A percentile compares a stretch with the other conserved stretches of the same genome.
phyloP scores from a whole-genome alignment of 1,140 invertebrate genomes.

The Centruroides vittatus region DNA sequence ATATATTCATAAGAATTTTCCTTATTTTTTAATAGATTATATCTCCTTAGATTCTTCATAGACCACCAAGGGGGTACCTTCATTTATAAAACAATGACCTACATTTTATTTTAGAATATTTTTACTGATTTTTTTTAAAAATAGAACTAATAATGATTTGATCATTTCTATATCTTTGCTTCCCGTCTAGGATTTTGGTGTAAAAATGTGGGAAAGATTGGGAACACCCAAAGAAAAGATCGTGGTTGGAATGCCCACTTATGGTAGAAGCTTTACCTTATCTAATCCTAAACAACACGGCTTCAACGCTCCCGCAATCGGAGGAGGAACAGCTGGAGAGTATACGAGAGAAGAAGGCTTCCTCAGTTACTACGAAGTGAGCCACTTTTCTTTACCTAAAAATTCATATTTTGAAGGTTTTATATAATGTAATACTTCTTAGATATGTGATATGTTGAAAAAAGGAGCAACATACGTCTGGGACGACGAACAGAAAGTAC shows the following conservation, averaged over 20 bases:
- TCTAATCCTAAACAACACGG: constrained; percentile 60
- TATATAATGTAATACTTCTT: neutral
- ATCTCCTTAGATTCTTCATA: no score
- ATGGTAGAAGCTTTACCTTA: constrained; percentile 76
- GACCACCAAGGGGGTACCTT: no score
- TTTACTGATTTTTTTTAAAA: no score
- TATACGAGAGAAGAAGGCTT: constrained; percentile 83
- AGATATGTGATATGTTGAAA: constrained; percentile 13
- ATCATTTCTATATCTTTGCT: no score
- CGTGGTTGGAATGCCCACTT: constrained; percentile 84
- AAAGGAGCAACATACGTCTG: constrained; percentile 11
- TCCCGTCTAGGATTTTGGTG: constrained; percentile 58
- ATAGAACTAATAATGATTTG: neutral
- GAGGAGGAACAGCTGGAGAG: constrained; percentile 73
- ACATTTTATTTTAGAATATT: no score
- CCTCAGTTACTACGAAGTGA: constrained; percentile 71
- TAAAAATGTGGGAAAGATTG: constrained; percentile 70
- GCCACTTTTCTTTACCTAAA: neutral
- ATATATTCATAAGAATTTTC: neutral
- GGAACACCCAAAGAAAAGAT: constrained; percentile 69
- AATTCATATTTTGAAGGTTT: neutral
- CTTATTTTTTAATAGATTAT: neutral
- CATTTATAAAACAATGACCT: no score
- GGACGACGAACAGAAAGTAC: constrained; percentile 15
- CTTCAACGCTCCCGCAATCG: constrained; percentile 69